A percentile compares a stretch with the other conserved stretches of the same genome.
Conservation (phyloP, 2,113 vertebrate species). For the Rutilus rutilus region DNA sequence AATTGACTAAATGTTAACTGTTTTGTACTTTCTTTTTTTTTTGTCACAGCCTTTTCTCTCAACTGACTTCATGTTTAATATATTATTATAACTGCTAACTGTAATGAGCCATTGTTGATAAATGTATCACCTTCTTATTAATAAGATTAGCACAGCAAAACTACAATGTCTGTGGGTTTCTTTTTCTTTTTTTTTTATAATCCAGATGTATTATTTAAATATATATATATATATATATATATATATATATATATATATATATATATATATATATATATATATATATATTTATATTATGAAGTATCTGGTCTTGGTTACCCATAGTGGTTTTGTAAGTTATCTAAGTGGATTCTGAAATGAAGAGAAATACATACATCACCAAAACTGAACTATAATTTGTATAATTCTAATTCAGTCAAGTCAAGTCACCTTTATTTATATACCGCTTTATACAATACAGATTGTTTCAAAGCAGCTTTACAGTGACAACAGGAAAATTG, state of each 20-base stretch:
- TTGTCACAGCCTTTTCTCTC: constrained; percentile 52
- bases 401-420: neutral
- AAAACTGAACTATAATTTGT: neutral
- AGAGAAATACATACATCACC: neutral
- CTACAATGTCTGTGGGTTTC: no score
- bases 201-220: no score
- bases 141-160: neutral
- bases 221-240: no score
- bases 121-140: neutral
- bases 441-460: no score
- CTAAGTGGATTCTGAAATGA: neutral
- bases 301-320: no score
- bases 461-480: no score
- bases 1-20: constrained; percentile 72
- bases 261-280: no score
- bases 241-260: no score
- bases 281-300: no score
- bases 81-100: constrained; percentile 53
- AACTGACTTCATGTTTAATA: constrained; percentile 56
- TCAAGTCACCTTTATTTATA: neutral
- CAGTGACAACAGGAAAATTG: no score
- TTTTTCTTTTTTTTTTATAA: no score
- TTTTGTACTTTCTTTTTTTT: constrained; percentile 80
- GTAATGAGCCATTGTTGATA: constrained; percentile 59
- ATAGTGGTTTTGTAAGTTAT: no score